phyloP scores from a whole-genome alignment of 1,140 invertebrate genomes.

The Scaptomyza graminum region DNA sequence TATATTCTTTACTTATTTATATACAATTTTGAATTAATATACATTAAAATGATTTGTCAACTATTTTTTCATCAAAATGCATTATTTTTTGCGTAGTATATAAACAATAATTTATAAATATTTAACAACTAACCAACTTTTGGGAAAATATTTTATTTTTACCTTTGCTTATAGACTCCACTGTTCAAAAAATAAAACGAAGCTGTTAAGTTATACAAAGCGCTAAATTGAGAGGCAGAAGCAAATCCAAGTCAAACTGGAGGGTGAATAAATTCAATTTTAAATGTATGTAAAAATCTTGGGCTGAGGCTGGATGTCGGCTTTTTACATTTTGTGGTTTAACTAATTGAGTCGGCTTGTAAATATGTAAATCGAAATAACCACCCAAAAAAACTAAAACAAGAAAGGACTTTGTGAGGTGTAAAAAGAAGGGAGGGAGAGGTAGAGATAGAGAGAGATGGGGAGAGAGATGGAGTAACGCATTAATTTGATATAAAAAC shows the following conservation, averaged over 20 bases:
- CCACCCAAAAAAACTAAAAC: not conserved
- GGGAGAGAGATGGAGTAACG: slow-evolving; percentile 10
- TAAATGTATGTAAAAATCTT: slow-evolving; percentile 79
- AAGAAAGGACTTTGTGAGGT: not conserved
- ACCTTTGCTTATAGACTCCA: not conserved
- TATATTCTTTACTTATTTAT: too few species aligned
- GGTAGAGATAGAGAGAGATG: too few species aligned
- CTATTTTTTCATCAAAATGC: too few species aligned
- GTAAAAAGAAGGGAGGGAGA: not conserved
- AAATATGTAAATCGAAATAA: slow-evolving; percentile 68
- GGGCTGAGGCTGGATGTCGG: slow-evolving; percentile 5
- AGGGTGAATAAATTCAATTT: slow-evolving; percentile 83
- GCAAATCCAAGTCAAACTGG: slow-evolving; percentile 11
- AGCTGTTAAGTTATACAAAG: slow-evolving; percentile 7
- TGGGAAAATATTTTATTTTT: not conserved
- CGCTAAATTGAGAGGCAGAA: slow-evolving; percentile 49
- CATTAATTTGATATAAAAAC: slow-evolving; percentile 78
- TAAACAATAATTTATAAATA: too few species aligned
- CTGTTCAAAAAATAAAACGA: slow-evolving; percentile 3
- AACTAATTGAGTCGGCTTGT: slow-evolving; percentile 83
- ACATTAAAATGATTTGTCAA: too few species aligned
- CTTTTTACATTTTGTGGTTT: slow-evolving; percentile 75
- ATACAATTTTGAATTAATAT: too few species aligned
- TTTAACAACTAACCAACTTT: not conserved
- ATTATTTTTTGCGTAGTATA: too few species aligned